A percentile compares a stretch with the other conserved stretches of the same genome.
Evolutionary conservation across 1,140 invertebrate species (phyloP).

Genomic region (Caenorhabditis remanei): DNA sequence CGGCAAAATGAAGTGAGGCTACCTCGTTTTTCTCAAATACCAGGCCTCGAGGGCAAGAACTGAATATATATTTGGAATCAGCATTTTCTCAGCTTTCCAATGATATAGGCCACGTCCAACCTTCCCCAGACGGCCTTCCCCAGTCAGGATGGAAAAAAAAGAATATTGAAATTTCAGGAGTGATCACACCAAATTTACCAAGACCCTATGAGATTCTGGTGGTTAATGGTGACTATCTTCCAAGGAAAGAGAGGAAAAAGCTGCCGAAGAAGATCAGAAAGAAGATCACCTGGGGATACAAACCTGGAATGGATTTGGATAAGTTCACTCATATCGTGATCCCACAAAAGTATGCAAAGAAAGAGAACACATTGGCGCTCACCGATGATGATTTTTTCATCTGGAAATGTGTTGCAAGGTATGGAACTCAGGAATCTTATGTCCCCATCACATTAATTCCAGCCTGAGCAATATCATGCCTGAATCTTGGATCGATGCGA

Average conservation of each 20-base stretch:
- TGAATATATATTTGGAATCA: too few relatives aligned
- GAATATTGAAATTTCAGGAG: not conserved
- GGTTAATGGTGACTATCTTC: not conserved
- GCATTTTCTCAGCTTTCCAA: too few relatives aligned
- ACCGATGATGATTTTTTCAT: not conserved
- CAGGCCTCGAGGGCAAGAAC: too few relatives aligned
- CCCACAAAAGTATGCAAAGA: not conserved
- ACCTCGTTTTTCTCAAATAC: too few relatives aligned
- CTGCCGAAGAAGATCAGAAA: not conserved
- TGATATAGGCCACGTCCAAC: too few relatives aligned
- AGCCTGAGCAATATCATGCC: not conserved
- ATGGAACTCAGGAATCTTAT: too few relatives aligned
- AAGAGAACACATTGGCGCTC: not conserved
- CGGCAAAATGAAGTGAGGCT: too few relatives aligned
- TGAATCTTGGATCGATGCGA: not conserved
- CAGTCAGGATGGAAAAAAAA: too few relatives aligned
- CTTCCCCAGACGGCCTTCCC: too few relatives aligned
- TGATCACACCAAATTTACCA: not conserved
- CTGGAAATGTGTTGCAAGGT: conserved; percentile 8
- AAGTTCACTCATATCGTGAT: conserved; percentile 8
- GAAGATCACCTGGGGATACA: not conserved
- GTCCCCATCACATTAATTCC: not conserved
- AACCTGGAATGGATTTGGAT: not conserved
- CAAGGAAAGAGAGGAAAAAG: not conserved
- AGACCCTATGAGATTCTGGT: conserved; percentile 1